Evolutionary conservation across 2,113 vertebrate genomes (phyloP).

Genomic region (Rhinogobius similis): DNA sequence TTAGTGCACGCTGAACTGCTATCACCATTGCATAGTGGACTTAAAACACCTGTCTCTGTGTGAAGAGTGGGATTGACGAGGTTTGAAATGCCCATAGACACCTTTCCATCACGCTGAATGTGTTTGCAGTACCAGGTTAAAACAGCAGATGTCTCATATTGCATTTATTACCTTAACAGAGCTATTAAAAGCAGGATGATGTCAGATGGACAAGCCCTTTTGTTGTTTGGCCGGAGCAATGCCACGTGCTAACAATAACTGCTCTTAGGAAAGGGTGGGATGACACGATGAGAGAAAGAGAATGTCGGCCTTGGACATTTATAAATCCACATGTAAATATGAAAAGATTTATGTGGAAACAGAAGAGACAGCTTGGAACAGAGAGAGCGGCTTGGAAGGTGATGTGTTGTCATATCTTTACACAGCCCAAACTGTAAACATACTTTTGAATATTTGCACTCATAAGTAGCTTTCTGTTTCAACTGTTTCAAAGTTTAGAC

Average conservation of each 20-base stretch:
- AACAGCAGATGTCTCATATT: background rate
- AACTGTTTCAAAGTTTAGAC: slow-evolving; percentile 31
- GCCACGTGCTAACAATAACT: slow-evolving; percentile 61
- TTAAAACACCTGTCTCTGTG: background rate
- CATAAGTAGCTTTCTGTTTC: slow-evolving; percentile 44
- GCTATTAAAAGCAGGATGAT: slow-evolving; percentile 55
- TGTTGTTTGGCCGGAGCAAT: slow-evolving; percentile 47
- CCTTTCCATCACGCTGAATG: background rate
- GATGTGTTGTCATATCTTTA: slow-evolving; percentile 52
- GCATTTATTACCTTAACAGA: slow-evolving; percentile 23
- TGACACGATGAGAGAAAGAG: slow-evolving; percentile 56
- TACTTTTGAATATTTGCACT: slow-evolving; percentile 35
- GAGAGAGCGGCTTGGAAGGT: slow-evolving; percentile 27
- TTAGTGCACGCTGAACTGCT: background rate
- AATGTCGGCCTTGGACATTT: slow-evolving; percentile 61
- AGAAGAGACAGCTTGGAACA: slow-evolving; percentile 44
- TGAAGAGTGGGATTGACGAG: background rate
- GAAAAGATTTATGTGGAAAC: slow-evolving; percentile 64
- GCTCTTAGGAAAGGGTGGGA: slow-evolving; percentile 66
- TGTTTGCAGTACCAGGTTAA: background rate
- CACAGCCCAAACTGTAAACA: slow-evolving; percentile 43
- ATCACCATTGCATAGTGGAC: background rate
- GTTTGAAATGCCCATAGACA: background rate
- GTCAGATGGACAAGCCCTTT: slow-evolving; percentile 57
- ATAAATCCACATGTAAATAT: slow-evolving; percentile 63